Evolutionary conservation across 2,888 invertebrate genomes (phyloP), one percentile per base, ranked within the genome.

Genomic region (Dendrolimus pini): DNA sequence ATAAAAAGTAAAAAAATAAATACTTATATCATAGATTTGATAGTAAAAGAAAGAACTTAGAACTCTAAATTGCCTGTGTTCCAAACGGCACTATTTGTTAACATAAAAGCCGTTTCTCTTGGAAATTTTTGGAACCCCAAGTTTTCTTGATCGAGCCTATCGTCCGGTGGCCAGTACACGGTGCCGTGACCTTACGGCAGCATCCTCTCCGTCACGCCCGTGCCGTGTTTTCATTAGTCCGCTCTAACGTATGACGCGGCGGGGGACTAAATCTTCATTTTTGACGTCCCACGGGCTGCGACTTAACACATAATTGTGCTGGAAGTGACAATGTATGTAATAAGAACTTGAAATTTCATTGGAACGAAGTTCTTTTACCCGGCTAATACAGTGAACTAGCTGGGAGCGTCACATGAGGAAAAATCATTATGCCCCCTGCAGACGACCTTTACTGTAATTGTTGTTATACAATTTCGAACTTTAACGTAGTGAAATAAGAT

Each of bases 191-290:
- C 47, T 47, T 47, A 47, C 47, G 47, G 9, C 47, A 47, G 47
- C 8, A 47, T 9, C 2, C 47, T 47, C 47, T 47, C 47, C 12
- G 47, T 47, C 47, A 47, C 55, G 57, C 58, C 65, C 66, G 66
- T 68, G 72, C 76, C 86, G 79, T 88, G 88, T 88, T 88, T 89
- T 89, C 89, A 89, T 89, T 89, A 89, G 83, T 68, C 68, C 66
- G 76, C 77, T 79, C 77, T 85, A 90, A 89, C 86, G 86, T 89
- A 89, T 90, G 89, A 89, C 86, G 89, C 83, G 86, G 78, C 82
- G 74, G 71, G 89, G 85, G 88, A 83, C 89, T 90, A 89, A 89
- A 90, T 90, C 89, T 89, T 90, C 89, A 90, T 89, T 90, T 90
- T 90, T 90, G 89, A 90, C 82, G 86, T 86, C 89, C 89, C 89